A percentile compares a stretch with the other conserved stretches of the same genome.
Conservation (phyloP, 2,888 invertebrate genomes). For the Heliconius erato region DNA sequence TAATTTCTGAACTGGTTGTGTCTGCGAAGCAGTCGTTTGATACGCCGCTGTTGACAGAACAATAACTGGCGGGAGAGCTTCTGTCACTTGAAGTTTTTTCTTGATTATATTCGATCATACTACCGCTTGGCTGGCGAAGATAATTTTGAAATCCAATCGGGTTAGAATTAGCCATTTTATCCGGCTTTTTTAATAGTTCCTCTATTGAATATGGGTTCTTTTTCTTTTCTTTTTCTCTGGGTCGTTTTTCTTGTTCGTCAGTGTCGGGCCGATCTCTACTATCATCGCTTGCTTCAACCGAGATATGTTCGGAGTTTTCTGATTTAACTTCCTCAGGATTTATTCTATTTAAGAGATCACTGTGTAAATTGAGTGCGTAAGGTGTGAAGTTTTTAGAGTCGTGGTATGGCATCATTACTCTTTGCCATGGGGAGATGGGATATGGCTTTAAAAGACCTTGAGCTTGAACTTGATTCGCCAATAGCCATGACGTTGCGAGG, state of each 20-base stretch:
- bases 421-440: conserved; percentile 85
- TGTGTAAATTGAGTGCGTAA: conserved; percentile 73
- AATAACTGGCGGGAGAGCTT: conserved; percentile 81
- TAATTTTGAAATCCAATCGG: conserved; percentile 77
- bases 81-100: conserved; percentile 73
- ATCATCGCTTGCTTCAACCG: conserved; percentile 87
- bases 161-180: conserved; percentile 82
- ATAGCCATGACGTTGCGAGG: conserved; percentile 84
- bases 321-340: conserved; percentile 78
- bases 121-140: conserved; percentile 86
- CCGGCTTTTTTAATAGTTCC: conserved; percentile 93
- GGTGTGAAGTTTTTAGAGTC: conserved; percentile 76
- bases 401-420: conserved; percentile 85
- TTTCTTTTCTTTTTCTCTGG: conserved; percentile 84
- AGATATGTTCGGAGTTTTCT: conserved; percentile 79
- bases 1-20: conserved; percentile 74
- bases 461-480: conserved; percentile 83
- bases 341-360: conserved; percentile 73
- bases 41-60: conserved; percentile 75
- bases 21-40: conserved; percentile 79
- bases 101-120: conserved; percentile 80
- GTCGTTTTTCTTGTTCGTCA: conserved; percentile 70
- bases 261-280: conserved; percentile 85
- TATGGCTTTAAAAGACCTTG: conserved; percentile 82
- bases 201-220: conserved; percentile 95